Conservation (phyloP, 2,888 invertebrate genomes). For the Marasmarcha lunaedactyla region DNA sequence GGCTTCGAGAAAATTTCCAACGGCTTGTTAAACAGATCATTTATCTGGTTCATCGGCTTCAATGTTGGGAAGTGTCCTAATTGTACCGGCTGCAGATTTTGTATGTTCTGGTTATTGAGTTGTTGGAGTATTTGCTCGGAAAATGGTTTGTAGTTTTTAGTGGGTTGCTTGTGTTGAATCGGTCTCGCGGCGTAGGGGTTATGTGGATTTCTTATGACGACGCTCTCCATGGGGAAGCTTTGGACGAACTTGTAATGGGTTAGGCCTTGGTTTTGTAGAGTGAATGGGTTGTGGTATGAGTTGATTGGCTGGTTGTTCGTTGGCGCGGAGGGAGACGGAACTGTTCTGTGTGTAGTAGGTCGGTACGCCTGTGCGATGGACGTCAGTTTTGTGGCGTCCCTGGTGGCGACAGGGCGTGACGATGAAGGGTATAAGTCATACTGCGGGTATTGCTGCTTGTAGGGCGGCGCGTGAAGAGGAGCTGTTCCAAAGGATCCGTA, state of each 20-base stretch:
- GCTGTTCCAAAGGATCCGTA: constrained; percentile 35
- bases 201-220: constrained; percentile 49
- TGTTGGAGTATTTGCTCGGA: constrained; percentile 39
- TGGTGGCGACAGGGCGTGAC: constrained; percentile 41
- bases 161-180: constrained; percentile 40
- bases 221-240: constrained; percentile 46
- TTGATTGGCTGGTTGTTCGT: constrained; percentile 54
- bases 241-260: constrained; percentile 53
- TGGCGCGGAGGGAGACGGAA: constrained; percentile 26
- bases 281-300: constrained; percentile 56
- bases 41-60: constrained; percentile 33
- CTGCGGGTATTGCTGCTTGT: constrained; percentile 45
- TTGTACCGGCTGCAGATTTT: constrained; percentile 45
- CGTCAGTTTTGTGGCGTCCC: constrained; percentile 53
- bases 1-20: constrained; percentile 42
- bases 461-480: constrained; percentile 43
- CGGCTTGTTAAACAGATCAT: constrained; percentile 31
- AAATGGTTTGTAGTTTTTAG: constrained; percentile 41
- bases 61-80: constrained; percentile 43
- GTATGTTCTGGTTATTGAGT: constrained; percentile 19
- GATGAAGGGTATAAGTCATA: constrained; percentile 47
- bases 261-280: constrained; percentile 36
- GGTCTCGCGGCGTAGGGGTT: constrained; percentile 47
- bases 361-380: constrained; percentile 60
- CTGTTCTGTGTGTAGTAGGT: constrained; percentile 47